Evolutionary conservation across 2,888 invertebrate genomes (phyloP), one percentile per base, ranked within the genome.

Genomic region (Trissoscelio sp.): DNA sequence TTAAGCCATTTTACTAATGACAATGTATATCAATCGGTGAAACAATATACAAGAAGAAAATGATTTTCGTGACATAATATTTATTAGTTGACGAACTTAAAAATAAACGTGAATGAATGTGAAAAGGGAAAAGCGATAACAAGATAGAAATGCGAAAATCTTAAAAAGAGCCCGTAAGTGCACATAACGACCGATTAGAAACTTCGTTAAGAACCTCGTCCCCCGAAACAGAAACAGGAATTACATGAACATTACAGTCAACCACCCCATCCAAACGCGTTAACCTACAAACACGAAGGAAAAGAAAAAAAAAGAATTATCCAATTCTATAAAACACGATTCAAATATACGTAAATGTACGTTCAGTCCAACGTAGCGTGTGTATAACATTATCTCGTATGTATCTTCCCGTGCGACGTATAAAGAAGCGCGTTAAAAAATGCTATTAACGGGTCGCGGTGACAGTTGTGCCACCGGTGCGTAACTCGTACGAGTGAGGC

Each of bases 41-140:
- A 70, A 70, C 58, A 60, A 58, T 70, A 39, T 48, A 70, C 58
- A 60, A 51, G n/a, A n/a, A n/a, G n/a, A n/a, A n/a, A n/a, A n/a
- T n/a, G n/a, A n/a, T n/a, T n/a, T n/a, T n/a, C n/a, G n/a, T n/a
- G n/a, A n/a, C n/a, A n/a, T n/a, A n/a, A n/a, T n/a, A n/a, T n/a
- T n/a, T n/a, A n/a, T n/a, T n/a, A n/a, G n/a, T n/a, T n/a, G n/a
- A n/a, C n/a, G n/a, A n/a, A n/a, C n/a, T n/a, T n/a, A n/a, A 31
- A 58, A 58, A 70, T 55, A 60, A 31, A 46, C n/a, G n/a, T n/a
- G n/a, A n/a, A n/a, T n/a, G n/a, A n/a, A n/a, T n/a, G n/a, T n/a
- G n/a, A 14, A 46, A 24, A 39, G 12, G n/a, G n/a, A n/a, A 53
- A 14, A 53, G 11, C 18, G 20, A 3, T 24, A 14, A 31, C 4